Conservation (phyloP, 2,113 vertebrate genomes). For the Diphyllodes magnificus region DNA sequence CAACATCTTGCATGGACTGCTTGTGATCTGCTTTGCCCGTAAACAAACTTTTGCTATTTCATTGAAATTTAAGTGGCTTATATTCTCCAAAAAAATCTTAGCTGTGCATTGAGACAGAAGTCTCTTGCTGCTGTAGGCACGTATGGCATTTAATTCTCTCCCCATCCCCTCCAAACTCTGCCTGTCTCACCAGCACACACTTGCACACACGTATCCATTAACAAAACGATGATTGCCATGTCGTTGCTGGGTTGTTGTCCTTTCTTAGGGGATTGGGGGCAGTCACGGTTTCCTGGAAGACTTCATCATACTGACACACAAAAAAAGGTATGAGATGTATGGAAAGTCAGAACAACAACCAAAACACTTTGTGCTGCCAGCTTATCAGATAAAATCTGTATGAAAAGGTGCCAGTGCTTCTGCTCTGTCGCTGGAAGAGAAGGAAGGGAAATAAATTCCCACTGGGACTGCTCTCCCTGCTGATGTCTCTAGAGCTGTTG, state of each 20-base stretch:
- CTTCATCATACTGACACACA: neutral
- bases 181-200: neutral
- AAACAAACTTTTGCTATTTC: neutral
- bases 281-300: neutral
- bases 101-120: neutral
- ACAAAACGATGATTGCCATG: neutral
- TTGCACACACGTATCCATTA: neutral
- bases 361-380: neutral
- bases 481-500: neutral
- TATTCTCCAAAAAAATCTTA: neutral
- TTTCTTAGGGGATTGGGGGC: accelerated
- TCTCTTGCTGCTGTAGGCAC: neutral
- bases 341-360: neutral
- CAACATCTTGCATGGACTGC: neutral
- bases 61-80: neutral
- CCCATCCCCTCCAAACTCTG: neutral
- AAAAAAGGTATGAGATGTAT: neutral
- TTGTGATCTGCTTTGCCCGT: neutral
- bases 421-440: neutral
- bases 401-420: neutral
- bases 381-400: neutral
- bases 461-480: neutral
- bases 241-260: neutral
- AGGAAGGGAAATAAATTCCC: neutral
- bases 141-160: neutral